Conservation (phyloP, 2,113 vertebrate genomes). For the Emydura subglobosa region DNA sequence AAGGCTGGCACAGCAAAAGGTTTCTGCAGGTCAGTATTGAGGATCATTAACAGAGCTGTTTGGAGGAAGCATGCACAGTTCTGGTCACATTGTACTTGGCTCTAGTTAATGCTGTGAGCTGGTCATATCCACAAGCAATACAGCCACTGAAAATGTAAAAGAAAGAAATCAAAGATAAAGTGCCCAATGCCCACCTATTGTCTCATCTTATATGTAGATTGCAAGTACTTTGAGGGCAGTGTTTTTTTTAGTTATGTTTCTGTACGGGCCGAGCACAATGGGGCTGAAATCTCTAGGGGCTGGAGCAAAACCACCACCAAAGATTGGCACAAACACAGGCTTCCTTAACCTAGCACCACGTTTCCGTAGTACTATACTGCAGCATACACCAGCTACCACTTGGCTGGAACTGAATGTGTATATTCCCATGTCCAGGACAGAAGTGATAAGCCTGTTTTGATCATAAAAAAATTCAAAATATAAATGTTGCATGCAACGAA, state of each 20-base stretch:
- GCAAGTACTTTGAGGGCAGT: background rate
- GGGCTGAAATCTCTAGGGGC: no score
- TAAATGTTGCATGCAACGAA: background rate
- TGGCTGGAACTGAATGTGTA: no score
- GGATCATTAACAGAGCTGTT: background rate
- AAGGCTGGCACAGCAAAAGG: background rate
- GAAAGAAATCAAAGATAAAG: background rate
- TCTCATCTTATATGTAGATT: background rate
- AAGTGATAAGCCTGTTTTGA: background rate
- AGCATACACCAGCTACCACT: no score
- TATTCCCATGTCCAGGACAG: background rate
- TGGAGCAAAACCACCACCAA: background rate
- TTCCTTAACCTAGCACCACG: background rate
- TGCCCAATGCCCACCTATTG: background rate
- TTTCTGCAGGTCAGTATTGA: background rate
- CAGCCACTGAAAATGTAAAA: background rate
- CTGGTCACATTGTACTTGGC: background rate
- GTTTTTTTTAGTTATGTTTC: background rate
- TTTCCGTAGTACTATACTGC: background rate
- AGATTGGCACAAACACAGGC: fast-evolving
- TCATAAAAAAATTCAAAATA: background rate
- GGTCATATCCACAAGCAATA: background rate
- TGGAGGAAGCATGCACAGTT: background rate
- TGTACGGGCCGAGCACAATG: background rate
- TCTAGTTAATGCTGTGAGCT: background rate